Evolutionary conservation across 1,140 invertebrate species (phyloP).

Genomic region (Chironomus striatipennis): DNA sequence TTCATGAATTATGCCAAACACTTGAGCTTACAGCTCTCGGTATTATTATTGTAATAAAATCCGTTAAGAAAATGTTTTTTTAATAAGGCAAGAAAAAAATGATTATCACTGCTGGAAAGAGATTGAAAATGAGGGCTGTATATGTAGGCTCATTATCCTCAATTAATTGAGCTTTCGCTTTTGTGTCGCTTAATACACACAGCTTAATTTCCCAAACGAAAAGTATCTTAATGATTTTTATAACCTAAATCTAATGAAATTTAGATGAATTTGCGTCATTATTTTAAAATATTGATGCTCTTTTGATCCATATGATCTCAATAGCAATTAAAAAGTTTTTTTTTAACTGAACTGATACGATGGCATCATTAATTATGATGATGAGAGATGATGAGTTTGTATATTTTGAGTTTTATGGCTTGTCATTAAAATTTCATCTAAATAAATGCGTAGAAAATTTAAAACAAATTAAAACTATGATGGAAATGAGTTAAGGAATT

Average conservation of each 20-base stretch:
- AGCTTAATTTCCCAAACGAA: not conserved
- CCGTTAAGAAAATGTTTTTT: not conserved
- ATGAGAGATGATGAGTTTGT: not conserved
- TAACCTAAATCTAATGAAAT: not conserved
- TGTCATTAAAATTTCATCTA: no score
- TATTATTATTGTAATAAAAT: not conserved
- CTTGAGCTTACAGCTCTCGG: not conserved
- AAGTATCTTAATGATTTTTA: no score
- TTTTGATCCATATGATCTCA: not conserved
- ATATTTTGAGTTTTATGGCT: not conserved
- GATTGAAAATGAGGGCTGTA: not conserved
- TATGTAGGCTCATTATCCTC: not conserved
- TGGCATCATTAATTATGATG: not conserved
- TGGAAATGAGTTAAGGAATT: no score
- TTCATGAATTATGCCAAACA: not conserved
- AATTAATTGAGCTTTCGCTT: not conserved
- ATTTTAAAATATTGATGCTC: not conserved
- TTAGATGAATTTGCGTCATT: not conserved
- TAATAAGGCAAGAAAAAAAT: constrained; percentile 9
- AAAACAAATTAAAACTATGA: no score
- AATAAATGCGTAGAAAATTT: no score
- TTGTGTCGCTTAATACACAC: not conserved
- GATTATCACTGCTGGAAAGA: not conserved
- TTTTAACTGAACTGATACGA: no score
- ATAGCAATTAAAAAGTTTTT: constrained; percentile 4